Conservation (phyloP, 2,113 vertebrate genomes). For the Catharus bicknelli region DNA sequence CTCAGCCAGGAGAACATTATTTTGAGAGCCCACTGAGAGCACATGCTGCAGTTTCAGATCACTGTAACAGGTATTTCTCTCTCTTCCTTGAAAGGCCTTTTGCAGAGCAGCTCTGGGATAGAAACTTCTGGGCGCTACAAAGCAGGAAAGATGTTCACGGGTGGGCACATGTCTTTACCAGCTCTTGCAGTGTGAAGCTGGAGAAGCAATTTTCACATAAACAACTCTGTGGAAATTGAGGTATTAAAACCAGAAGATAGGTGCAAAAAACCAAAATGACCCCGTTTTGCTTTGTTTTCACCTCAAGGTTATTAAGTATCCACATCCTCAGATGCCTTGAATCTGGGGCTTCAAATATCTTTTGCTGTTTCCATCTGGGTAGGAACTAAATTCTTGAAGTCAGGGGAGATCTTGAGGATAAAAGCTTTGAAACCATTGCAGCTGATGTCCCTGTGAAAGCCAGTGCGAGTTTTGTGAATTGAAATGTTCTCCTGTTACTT, state of each 20-base stretch:
- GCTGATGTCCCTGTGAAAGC: accelerated
- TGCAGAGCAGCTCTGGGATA: background rate
- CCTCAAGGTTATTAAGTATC: background rate
- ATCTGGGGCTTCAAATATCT: background rate
- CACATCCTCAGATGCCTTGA: background rate
- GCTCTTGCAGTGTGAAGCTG: accelerated
- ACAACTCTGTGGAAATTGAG: background rate
- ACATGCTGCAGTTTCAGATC: background rate
- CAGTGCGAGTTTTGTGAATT: background rate
- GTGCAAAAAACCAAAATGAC: background rate
- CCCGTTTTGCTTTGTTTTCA: background rate
- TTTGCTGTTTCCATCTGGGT: background rate
- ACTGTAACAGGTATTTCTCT: background rate
- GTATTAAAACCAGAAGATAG: background rate
- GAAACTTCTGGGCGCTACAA: background rate
- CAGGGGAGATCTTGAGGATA: background rate
- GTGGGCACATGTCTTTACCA: background rate
- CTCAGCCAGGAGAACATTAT: background rate
- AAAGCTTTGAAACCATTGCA: background rate
- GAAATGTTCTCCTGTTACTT: background rate
- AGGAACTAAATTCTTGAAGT: background rate
- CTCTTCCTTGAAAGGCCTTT: background rate
- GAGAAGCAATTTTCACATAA: background rate
- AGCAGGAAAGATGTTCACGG: background rate
- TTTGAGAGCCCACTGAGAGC: accelerated